A percentile compares a stretch with the other conserved stretches of the same genome.
phyloP scores from a whole-genome alignment of 2,888 invertebrate genomes.

The Galeopsomyia nigrocyanea region DNA sequence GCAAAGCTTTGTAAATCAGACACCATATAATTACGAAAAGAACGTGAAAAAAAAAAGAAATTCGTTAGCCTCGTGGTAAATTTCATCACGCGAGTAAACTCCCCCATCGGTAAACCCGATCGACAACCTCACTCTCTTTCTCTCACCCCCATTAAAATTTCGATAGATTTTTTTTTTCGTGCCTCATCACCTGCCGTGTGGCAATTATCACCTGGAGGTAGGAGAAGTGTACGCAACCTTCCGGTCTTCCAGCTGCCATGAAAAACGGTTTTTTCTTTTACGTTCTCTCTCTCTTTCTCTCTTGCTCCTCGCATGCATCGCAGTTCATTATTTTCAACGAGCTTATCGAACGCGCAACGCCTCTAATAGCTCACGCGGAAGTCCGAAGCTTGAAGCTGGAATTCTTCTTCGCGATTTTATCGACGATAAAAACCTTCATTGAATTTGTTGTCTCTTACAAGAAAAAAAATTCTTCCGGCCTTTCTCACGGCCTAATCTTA shows the following conservation, averaged over 20 bases:
- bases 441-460: too few relatives aligned
- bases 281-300: background rate
- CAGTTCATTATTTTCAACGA: too few relatives aligned
- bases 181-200: slow-evolving; percentile 32
- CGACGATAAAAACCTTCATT: background rate
- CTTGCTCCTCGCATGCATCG: background rate
- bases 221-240: slow-evolving; percentile 4
- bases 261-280: slow-evolving; percentile 41
- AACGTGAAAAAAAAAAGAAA: background rate
- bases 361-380: background rate
- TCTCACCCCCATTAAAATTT: background rate
- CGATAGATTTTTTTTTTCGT: slow-evolving; percentile 16
- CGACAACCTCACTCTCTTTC: background rate
- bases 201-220: slow-evolving; percentile 16
- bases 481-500: too few relatives aligned
- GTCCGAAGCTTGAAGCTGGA: background rate
- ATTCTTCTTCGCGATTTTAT: background rate
- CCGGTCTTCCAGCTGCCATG: slow-evolving; percentile 31
- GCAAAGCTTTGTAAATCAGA: too few relatives aligned
- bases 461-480: too few relatives aligned
- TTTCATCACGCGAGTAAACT: slow-evolving; percentile 4
- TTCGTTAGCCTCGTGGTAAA: background rate
- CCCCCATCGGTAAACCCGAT: background rate
- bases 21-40: background rate
- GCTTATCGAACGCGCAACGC: too few relatives aligned